Evolutionary conservation across 2,797 vertebrate genomes (phyloP), one percentile per base, ranked within the genome.

Genomic region (Parauchenoglanis punctatus): DNA sequence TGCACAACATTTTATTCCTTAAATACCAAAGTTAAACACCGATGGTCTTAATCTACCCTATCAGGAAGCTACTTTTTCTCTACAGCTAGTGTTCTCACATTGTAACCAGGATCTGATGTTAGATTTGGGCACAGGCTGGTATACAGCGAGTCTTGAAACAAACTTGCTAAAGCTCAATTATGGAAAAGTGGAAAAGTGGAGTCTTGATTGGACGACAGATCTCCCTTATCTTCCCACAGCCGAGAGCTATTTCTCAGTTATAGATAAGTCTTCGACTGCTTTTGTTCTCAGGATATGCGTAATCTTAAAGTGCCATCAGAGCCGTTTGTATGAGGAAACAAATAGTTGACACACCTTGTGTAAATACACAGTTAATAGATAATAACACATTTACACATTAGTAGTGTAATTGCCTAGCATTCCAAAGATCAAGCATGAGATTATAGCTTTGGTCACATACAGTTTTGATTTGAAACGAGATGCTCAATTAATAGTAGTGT

Each of bases 271-370:
- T 40, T 58, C n/a, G 1, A 46, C 18, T 25, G 20, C 70, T 61
- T 59, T 81, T 59, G 35, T 56, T 35, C 20, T 68, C 18, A 78
- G 31, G 18, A 23, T 65, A 4, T 12, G 8, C 40, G 31, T 70
- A 81, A 86, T 73, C 85, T 61, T n/a, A 52, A 58, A 44, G n/a
- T 61, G 56, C 2, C 85, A 73, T 87, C 78, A 73, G 35, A 81
- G 35, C 0, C 12, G 46, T 20, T 78, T 31, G 52, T 12, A 56
- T 17, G 5, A 40, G 56, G 5, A 59, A 59, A 40, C 18, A 59
- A 40, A 44, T 13, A 44, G 28, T 1, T 58, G 35, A 63, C 49
- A 56, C 52, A 67, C 18, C 81, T 67, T 35, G 44, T 63, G 65
- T 54, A 44, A 44, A 52, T 84, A 84, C 31, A 61, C 0, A 15